Conservation (phyloP, 2,113 vertebrate genomes). For the Eira barbara region DNA sequence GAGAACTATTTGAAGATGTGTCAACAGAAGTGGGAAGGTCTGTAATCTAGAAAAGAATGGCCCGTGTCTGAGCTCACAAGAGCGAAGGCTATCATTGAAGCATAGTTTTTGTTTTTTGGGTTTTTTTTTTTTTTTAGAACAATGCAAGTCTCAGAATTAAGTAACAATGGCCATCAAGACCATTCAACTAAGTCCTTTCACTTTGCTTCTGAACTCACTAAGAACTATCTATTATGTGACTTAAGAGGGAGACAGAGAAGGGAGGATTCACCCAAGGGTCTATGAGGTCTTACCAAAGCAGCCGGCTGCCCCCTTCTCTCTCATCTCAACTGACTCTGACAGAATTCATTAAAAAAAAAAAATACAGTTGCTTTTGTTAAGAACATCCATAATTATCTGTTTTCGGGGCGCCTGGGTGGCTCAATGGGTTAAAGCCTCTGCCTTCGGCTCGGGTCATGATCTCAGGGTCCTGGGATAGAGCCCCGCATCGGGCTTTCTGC, state of each 20-base stretch:
- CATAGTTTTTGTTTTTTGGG: neutral
- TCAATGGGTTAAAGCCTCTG: too few relatives aligned
- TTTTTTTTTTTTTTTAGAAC: neutral
- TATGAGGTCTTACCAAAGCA: neutral
- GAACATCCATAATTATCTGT: neutral
- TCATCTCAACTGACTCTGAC: neutral
- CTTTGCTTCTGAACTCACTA: constrained; percentile 10
- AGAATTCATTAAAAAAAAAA: neutral
- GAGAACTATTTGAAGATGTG: neutral
- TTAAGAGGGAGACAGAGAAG: neutral
- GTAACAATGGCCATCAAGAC: neutral
- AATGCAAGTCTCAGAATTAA: neutral
- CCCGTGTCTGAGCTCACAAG: neutral
- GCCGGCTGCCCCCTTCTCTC: neutral
- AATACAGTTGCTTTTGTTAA: neutral
- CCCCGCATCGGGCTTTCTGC: too few relatives aligned
- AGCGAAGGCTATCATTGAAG: neutral
- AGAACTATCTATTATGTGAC: neutral
- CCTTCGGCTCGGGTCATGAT: too few relatives aligned
- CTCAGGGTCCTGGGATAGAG: too few relatives aligned
- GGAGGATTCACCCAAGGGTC: neutral
- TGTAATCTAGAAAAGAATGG: neutral
- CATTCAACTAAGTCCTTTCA: neutral
- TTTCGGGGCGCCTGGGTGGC: neutral
- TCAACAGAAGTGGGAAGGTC: neutral